Base-by-base conservation (phyloP, 2,888 invertebrate species). In the Nowickia ferox region DNA sequence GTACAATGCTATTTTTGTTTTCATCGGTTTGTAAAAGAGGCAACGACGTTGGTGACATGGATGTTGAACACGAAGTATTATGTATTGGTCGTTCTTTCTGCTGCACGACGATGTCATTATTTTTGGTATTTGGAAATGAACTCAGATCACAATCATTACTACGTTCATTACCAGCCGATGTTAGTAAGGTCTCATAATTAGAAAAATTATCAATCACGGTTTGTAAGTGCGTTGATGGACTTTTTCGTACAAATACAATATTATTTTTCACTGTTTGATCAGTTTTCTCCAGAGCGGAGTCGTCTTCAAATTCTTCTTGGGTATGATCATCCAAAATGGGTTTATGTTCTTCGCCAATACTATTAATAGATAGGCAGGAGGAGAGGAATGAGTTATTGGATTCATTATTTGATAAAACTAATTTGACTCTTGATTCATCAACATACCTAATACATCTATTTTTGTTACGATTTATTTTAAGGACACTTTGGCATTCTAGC, bases 401-500 rank as follows among this genome's bases (percentile, higher is more conserved):
- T 42, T 83, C 66, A 11, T 17, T 66, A 66, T 72, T 72, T 22
- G 65, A 65, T 77, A 65, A 83, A 66, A 66, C 65, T 72, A 76
- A 57, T 65, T 74, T 83, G 19, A 72, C 57, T 10, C 42, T 53
- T 68, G 74, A 61, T 59, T 66, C 66, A 72, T 65, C 40, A 40
- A 83, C 17, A 57, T 77, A 40, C 63, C 11, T 71, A 53, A 15
- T 44, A 22, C 68, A 59, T 57, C 46, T 38, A 40, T 74, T 68
- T 46, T 44, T 72, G 65, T 51, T 57, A 38, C 72, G 65, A 40
- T 77, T 77, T 55, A 11, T 9, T 77, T 83, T 83, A 83, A 83
- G 77, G 83, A 53, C 83, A 83, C 83, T 83, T 83, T 77, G 63
- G 66, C 48, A 66, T 72, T 77, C 65, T n/a, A 59, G 15, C 19